Evolutionary conservation across 2,113 vertebrate genomes (phyloP).

Genomic region (Suncus etruscus): DNA sequence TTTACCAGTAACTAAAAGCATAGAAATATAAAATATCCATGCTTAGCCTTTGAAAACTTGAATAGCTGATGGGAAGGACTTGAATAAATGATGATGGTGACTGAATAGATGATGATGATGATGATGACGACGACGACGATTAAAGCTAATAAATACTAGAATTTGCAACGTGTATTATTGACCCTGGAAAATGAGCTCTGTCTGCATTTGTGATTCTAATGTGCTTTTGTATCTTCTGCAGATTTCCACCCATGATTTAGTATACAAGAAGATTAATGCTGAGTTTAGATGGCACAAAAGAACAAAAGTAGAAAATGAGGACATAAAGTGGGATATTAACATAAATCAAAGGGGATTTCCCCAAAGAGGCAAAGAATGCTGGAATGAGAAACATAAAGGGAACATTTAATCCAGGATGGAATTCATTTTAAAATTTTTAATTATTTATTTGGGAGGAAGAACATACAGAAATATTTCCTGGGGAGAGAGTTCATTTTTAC

Average conservation of each 20-base stretch:
- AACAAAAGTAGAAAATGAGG: slow-evolving; percentile 29
- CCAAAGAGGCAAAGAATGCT: background rate
- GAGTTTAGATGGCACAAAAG: background rate
- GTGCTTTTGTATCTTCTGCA: background rate
- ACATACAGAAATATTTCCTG: background rate
- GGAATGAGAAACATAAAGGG: slow-evolving; percentile 9
- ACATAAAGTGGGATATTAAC: background rate
- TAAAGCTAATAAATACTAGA: background rate
- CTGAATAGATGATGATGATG: too few species aligned
- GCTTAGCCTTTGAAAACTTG: slow-evolving; percentile 14
- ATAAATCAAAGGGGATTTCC: slow-evolving; percentile 1
- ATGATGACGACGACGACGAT: background rate
- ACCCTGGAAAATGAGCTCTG: slow-evolving; percentile 1
- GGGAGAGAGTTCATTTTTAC: background rate
- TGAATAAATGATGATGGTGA: too few species aligned
- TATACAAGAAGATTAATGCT: background rate
- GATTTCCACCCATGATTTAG: background rate
- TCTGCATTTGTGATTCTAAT: background rate
- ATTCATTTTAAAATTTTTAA: background rate
- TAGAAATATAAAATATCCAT: background rate
- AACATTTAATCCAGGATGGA: slow-evolving; percentile 40
- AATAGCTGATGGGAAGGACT: background rate
- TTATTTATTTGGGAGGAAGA: background rate
- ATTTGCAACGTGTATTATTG: slow-evolving; percentile 16
- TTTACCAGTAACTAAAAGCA: background rate